phyloP scores from a whole-genome alignment of 30 jellyfish, hydroid and myxozoan species.

The Pelagia noctiluca region DNA sequence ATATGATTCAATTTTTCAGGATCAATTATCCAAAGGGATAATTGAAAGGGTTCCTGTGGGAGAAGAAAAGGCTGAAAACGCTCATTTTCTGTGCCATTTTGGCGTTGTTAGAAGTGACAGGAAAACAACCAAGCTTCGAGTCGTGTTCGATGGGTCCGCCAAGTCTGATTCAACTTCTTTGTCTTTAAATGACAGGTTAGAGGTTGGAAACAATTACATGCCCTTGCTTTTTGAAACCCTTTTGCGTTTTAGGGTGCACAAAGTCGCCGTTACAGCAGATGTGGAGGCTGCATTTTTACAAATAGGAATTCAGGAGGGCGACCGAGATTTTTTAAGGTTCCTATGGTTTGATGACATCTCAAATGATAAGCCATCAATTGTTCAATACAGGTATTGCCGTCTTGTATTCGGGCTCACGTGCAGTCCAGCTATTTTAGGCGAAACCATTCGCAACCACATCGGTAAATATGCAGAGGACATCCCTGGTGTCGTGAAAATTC shows the following conservation, averaged over 20 bases:
- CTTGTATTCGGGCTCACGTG: conserved; percentile 45
- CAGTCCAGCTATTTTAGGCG: conserved; percentile 32
- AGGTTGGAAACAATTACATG: conserved; percentile 10
- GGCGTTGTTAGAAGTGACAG: conserved; percentile 31
- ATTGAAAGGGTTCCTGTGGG: conserved; percentile 23
- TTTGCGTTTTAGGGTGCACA: conserved; percentile 16
- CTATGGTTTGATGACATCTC: conserved; percentile 35
- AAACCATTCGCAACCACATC: conserved; percentile 6
- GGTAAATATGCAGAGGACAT: not conserved
- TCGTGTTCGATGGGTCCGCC: conserved; percentile 53
- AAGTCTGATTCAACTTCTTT: not conserved
- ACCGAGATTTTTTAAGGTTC: conserved; percentile 40
- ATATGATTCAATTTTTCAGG: conserved; percentile 27
- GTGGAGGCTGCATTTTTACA: conserved; percentile 26
- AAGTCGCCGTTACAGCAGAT: conserved; percentile 22
- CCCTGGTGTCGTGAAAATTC: conserved; percentile 39
- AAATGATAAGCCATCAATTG: conserved; percentile 20
- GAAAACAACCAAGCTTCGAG: conserved; percentile 35
- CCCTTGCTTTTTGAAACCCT: conserved; percentile 16
- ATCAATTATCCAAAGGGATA: conserved; percentile 1
- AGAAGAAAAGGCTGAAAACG: conserved; percentile 5
- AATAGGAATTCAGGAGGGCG: conserved; percentile 17
- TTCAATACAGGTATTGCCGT: conserved; percentile 19
- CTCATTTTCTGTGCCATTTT: conserved; percentile 36
- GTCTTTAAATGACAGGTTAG: conserved; percentile 41